Percentiles rank a stretch among this genome's conserved stretches.
phyloP scores from a whole-genome alignment of 2,113 vertebrate genomes.

The Pavo muticus region DNA sequence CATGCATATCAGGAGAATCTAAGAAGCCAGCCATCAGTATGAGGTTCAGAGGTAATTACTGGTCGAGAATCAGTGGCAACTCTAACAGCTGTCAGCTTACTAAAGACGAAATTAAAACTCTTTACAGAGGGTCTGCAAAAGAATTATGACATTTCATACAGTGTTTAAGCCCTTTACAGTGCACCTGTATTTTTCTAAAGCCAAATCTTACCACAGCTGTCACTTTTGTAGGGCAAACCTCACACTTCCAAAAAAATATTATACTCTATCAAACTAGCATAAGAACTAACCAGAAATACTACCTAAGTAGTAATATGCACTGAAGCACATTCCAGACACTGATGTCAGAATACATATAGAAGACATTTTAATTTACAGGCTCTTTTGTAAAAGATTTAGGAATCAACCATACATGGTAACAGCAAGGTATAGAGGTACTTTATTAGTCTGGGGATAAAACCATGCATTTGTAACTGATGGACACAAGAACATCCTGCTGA shows the following conservation, averaged over 20 bases:
- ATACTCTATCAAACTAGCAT: background rate
- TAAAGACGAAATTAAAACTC: background rate
- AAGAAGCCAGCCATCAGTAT: conserved; percentile 15
- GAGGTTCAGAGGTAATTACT: conserved; percentile 28
- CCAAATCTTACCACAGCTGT: background rate
- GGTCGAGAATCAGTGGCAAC: conserved; percentile 11
- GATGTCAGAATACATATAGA: background rate
- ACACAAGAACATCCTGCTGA: conserved; percentile 48
- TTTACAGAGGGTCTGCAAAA: background rate
- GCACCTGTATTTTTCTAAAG: background rate
- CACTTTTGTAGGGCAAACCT: background rate
- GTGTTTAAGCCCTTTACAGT: background rate
- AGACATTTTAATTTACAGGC: background rate
- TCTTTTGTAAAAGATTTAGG: conserved; percentile 13
- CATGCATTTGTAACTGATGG: conserved; percentile 39
- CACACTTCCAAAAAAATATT: background rate
- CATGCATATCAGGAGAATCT: background rate
- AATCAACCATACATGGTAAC: background rate
- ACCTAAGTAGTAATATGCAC: background rate
- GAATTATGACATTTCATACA: background rate
- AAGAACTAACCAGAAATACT: background rate
- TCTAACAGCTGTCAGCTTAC: conserved; percentile 21
- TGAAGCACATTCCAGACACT: background rate
- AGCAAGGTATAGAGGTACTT: background rate
- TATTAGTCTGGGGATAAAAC: background rate